phyloP scores from a whole-genome alignment of 2,113 vertebrate species.

The Cinclus mexicanus region DNA sequence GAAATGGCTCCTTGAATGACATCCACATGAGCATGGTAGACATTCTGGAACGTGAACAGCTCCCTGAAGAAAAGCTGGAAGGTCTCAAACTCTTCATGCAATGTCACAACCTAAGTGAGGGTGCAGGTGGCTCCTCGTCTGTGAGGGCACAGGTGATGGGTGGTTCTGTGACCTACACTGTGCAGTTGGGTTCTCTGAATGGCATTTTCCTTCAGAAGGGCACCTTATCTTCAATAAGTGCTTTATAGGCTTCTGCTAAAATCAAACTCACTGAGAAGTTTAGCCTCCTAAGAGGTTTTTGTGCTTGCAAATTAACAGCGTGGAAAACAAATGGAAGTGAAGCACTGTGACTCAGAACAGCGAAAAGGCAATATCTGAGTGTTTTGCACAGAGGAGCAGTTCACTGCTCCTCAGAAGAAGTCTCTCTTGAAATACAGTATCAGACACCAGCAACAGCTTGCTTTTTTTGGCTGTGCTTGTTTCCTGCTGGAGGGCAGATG shows the following conservation, averaged over 20 bases:
- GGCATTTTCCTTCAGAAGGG: slow-evolving; percentile 21
- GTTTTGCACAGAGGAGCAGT: not conserved
- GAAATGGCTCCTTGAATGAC: not conserved
- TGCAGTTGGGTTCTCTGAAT: not conserved
- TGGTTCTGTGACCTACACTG: not conserved
- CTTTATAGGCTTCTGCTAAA: slow-evolving; percentile 58
- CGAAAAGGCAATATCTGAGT: not conserved
- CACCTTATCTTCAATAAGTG: slow-evolving; percentile 4
- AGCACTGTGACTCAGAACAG: not conserved
- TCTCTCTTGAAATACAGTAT: not conserved
- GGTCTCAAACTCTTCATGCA: slow-evolving; percentile 65
- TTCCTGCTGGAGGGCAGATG: not conserved
- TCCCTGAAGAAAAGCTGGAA: slow-evolving; percentile 57
- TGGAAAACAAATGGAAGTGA: slow-evolving; percentile 41
- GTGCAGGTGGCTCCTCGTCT: not conserved
- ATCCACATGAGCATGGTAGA: slow-evolving; percentile 32
- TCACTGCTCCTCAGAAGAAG: not conserved
- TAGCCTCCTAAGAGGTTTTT: not conserved
- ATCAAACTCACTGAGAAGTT: not conserved
- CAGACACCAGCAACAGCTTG: not conserved
- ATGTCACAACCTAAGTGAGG: slow-evolving; percentile 14
- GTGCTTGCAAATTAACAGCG: not conserved
- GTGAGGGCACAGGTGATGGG: not conserved
- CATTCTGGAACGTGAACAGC: slow-evolving; percentile 55
- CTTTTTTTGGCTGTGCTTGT: not conserved